Percentiles rank a stretch among this genome's conserved stretches.
Conservation (phyloP, 1,140 invertebrate species). For the Bombus waltoni region DNA sequence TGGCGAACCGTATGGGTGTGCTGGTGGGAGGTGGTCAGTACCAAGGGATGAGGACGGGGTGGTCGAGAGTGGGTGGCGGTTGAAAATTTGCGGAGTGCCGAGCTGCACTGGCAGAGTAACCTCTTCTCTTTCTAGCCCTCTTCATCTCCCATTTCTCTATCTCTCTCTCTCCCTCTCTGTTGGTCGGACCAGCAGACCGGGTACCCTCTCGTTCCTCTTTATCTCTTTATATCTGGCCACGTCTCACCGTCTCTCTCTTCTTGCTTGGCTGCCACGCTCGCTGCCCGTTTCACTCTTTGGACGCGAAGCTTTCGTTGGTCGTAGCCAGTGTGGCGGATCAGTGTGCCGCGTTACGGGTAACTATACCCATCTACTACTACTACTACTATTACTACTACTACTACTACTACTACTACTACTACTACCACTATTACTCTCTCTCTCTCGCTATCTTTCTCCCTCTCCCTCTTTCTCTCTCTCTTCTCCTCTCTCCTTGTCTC, state of each 20-base stretch:
- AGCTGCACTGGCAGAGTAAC: slow-evolving; percentile 70
- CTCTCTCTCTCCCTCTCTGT: slow-evolving; percentile 4
- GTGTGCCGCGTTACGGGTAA: slow-evolving; percentile 64
- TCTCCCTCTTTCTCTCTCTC: background rate
- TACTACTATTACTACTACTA: no score
- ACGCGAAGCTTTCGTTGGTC: slow-evolving; percentile 64
- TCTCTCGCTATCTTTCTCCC: background rate
- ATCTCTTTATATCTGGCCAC: slow-evolving; percentile 54
- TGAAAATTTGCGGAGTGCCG: slow-evolving; percentile 82
- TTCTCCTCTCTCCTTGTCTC: no score
- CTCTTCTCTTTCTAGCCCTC: slow-evolving; percentile 49
- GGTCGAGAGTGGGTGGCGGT: slow-evolving; percentile 72
- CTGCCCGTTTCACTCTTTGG: slow-evolving; percentile 17
- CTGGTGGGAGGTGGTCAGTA: slow-evolving; percentile 58
- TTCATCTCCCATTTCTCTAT: slow-evolving; percentile 23
- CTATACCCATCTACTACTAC: slow-evolving; percentile 38
- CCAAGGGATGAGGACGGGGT: slow-evolving; percentile 58
- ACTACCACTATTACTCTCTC: no score
- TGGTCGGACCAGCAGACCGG: background rate
- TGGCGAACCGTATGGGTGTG: slow-evolving; percentile 32
- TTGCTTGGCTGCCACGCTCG: background rate
- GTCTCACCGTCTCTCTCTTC: slow-evolving; percentile 14
- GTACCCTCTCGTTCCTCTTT: slow-evolving; percentile 46
- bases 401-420: no score
- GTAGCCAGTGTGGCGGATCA: slow-evolving; percentile 61